Base-by-base conservation (phyloP, 1,140 invertebrate genomes). In the Hirudo medicinalis region DNA sequence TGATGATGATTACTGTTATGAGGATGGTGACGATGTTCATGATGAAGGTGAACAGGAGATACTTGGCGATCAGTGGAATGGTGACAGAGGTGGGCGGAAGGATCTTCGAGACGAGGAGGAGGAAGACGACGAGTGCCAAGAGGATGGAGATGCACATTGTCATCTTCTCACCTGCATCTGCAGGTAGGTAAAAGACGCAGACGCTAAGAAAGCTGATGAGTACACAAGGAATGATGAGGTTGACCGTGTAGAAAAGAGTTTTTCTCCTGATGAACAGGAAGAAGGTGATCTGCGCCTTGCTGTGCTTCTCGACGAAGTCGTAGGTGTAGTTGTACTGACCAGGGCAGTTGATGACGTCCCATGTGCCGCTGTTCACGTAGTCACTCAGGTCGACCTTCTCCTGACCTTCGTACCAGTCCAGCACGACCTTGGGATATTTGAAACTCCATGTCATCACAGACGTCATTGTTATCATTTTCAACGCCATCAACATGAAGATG, bases 11-110 rank as follows among this genome's bases (percentile, higher is more conserved):
- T 29, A 99, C 95, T 0, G 97, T 99, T 9, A 97, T 91, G 72
- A 99, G 85, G 83, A 99, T 98, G 85, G 94, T 96, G 75, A 99
- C 91, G 32, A 97, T 97, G 82, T 99, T 99, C 92, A 99, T 97
- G 72, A 99, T 95, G 83, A 99, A 99, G 40, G 96, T 99, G 82
- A 99, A 97, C 4, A 99, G 86, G 67, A 99, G 86, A 85, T 98
- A 99, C 84, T 97, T 98, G 79, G 94, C 93, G 75, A 99, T 97
- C 22, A 82, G 76, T 13, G 82, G 81, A 55, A 83, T 82, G 20
- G 79, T 81, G 53, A 83, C 74, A 0, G 73, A 99, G 85, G 72
- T 98, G 15, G 94, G 97, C 69, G 97, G 97, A 74, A 99, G 86
- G 82, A 99, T 99, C 84, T 99, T 99, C 72, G 94, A 97, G 60